These are phyloP conservation scores for Pithys albifrons DNA, from an alignment of 2,113 vertebrate genomes.

Conservation along the genomic window DNA sequence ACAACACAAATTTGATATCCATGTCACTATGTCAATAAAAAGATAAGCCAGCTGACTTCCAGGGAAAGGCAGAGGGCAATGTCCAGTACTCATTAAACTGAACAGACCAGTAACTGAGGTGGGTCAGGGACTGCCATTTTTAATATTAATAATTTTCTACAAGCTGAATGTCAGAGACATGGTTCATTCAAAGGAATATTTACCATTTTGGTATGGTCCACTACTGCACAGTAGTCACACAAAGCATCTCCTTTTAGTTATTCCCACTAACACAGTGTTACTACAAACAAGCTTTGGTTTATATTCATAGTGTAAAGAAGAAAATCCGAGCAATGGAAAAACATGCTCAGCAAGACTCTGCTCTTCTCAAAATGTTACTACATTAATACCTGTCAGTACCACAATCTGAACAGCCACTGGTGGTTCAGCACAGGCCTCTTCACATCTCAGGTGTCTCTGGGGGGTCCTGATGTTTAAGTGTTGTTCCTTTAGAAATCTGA, in stretches of 20 bases:
- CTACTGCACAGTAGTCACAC: neutral
- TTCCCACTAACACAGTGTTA: neutral
- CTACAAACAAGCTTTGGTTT: neutral
- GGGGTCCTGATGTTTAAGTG: neutral
- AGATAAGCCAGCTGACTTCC: neutral
- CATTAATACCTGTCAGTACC: neutral
- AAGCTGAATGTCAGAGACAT: neutral
- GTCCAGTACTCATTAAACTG: neutral
- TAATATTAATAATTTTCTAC: neutral
- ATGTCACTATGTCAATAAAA: neutral
- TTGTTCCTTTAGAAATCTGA: neutral
- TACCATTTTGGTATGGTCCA: neutral
- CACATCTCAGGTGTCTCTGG: neutral
- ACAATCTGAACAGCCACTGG: neutral
- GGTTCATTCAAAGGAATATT: neutral
- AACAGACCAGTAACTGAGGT: neutral
- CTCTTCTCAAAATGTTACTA: too few species aligned
- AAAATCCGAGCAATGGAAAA: neutral
- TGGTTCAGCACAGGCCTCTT: neutral
- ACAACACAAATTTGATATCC: neutral
- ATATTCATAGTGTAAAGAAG: neutral
- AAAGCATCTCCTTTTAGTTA: neutral
- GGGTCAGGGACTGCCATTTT: neutral
- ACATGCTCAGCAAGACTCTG: neutral
- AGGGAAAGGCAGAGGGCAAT: neutral